These are phyloP conservation scores for Nectonema munidae DNA, from an alignment of 2,888 invertebrate species.

Conservation along the genomic window DNA sequence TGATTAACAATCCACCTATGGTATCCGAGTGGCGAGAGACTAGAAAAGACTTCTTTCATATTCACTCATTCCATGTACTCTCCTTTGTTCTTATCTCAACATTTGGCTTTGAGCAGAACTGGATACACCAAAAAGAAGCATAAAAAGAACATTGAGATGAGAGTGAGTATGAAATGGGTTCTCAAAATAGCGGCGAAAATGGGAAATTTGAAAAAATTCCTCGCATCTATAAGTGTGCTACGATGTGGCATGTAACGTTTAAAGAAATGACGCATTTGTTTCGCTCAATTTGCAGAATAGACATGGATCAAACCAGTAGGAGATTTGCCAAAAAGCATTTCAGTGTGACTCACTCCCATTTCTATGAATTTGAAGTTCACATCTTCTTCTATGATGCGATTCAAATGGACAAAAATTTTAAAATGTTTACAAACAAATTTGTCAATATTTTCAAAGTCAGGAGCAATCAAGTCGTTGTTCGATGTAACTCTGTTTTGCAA, in stretches of 20 bases:
- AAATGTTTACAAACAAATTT: no score
- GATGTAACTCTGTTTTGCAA: no score
- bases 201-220: no score
- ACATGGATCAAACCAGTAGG: slow-evolving; percentile 23
- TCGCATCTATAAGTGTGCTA: slow-evolving; percentile 23
- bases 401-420: no score
- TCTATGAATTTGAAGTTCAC: slow-evolving; percentile 28
- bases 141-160: no score
- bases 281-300: slow-evolving; percentile 23
- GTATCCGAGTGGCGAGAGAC: slow-evolving; percentile 81
- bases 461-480: no score
- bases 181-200: no score
- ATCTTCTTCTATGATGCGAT: slow-evolving; percentile 59
- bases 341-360: slow-evolving; percentile 23
- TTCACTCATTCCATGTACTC: slow-evolving; percentile 9
- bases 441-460: no score
- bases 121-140: slow-evolving; percentile 7
- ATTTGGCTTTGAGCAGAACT: neutral
- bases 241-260: slow-evolving; percentile 24
- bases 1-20: slow-evolving; percentile 88
- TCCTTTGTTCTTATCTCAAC: neutral
- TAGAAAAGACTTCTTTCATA: slow-evolving; percentile 64
- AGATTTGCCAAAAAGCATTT: slow-evolving; percentile 23
- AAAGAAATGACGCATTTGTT: slow-evolving; percentile 23
- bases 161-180: no score